Conservation (phyloP, 2,888 invertebrate species). For the Plagiodera versicolora region DNA sequence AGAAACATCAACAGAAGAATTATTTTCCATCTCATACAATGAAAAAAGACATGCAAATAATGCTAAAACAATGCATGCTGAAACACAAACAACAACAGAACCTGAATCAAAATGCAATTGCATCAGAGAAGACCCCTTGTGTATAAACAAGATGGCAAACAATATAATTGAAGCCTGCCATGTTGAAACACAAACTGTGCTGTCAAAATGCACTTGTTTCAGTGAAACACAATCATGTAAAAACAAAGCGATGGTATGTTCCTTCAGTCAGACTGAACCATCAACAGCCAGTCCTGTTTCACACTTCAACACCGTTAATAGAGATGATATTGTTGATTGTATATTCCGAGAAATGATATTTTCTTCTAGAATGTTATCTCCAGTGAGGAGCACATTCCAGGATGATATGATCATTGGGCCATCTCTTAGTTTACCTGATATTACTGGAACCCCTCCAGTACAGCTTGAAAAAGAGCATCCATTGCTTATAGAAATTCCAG, state of each 20-base stretch:
- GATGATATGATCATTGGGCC: background rate
- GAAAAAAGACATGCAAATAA: no score
- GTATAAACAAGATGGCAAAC: background rate
- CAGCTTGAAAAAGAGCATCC: conserved; percentile 14
- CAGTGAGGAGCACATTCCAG: conserved; percentile 10
- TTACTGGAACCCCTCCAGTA: conserved; percentile 24
- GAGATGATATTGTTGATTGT: conserved; percentile 12
- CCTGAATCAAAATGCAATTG: background rate
- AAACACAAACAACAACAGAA: no score
- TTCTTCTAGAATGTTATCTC: conserved; percentile 24
- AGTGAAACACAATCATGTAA: conserved; percentile 2
- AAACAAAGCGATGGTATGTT: conserved; percentile 9
- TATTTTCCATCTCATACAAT: no score
- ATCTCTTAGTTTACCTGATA: conserved; percentile 2
- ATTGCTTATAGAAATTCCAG: background rate
- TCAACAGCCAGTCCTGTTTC: background rate
- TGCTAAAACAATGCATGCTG: no score
- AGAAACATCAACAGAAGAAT: no score
- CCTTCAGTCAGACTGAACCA: background rate
- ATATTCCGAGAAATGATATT: conserved; percentile 35
- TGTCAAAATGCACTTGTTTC: background rate
- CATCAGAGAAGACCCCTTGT: background rate
- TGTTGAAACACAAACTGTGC: background rate
- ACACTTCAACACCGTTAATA: no score
- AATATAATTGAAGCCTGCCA: no score